Evolutionary conservation across 2,797 vertebrate species (phyloP).

Genomic region (Arnoldichthys spilopterus): DNA sequence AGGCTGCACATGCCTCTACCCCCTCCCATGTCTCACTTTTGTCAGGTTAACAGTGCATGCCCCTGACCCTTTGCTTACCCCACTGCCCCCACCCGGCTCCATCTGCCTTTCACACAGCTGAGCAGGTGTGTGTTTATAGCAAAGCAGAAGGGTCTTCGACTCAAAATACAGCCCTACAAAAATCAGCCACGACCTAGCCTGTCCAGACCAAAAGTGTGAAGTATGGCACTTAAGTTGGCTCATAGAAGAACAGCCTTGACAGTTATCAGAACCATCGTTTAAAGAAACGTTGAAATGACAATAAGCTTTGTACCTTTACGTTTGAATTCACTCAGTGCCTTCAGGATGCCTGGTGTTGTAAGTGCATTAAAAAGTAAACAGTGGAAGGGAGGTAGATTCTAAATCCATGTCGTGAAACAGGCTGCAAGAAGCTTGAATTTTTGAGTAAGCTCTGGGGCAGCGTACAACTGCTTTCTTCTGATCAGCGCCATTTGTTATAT

Average conservation of each 20-base stretch:
- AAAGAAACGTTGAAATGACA: too few relatives aligned
- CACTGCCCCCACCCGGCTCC: not conserved
- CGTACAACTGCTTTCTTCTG: not conserved
- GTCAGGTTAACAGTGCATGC: constrained; percentile 37
- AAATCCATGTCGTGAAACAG: not conserved
- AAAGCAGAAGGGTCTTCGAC: not conserved
- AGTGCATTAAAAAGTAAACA: too few relatives aligned
- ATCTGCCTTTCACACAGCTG: not conserved
- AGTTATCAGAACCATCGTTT: not conserved
- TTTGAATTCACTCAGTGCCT: too few relatives aligned
- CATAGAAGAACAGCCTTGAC: not conserved
- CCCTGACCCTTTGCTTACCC: constrained; percentile 31
- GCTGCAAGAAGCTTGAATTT: too few relatives aligned
- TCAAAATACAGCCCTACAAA: not conserved
- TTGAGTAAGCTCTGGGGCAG: not conserved
- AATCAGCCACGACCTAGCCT: too few relatives aligned
- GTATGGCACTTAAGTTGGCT: not conserved
- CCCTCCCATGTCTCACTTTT: constrained; percentile 1
- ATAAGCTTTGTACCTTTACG: too few relatives aligned
- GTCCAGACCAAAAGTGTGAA: not conserved
- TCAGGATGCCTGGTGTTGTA: too few relatives aligned
- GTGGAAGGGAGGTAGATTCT: not conserved
- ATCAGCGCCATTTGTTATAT: not conserved
- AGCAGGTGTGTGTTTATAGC: constrained; percentile 27
- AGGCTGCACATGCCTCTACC: constrained; percentile 40